Conservation (phyloP, 92 coral and sea anemone species). For the Heliopora coerulea region DNA sequence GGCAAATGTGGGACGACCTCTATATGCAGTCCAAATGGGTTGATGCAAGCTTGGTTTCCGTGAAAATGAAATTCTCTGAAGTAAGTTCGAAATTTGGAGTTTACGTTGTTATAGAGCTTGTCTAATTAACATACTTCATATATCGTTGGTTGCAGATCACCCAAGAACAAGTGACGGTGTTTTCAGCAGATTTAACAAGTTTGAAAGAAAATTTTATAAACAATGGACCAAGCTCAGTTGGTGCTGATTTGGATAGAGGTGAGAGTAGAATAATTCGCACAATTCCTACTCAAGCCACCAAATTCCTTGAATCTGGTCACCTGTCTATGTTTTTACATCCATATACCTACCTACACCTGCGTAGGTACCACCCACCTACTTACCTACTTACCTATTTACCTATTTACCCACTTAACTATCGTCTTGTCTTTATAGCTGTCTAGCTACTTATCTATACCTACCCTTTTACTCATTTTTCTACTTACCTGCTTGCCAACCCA, state of each 20-base stretch:
- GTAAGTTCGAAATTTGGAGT: conserved; percentile 39
- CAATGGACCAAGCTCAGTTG: conserved; percentile 90
- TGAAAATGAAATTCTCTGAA: conserved; percentile 97
- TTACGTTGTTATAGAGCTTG: not conserved
- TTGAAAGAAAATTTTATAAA: conserved; percentile 88
- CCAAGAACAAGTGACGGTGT: conserved; percentile 88
- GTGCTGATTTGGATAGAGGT: conserved; percentile 94
- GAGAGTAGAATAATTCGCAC: not conserved
- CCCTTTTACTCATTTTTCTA: too few species aligned
- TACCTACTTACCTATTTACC: not conserved
- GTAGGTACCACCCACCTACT: not conserved
- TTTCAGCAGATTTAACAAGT: conserved; percentile 78
- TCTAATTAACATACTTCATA: not conserved
- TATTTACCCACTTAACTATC: not conserved
- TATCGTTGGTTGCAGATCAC: conserved; percentile 66
- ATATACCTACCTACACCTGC: too few species aligned
- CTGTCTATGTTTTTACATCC: not conserved
- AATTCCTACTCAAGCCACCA: not conserved
- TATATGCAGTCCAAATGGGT: conserved; percentile 83
- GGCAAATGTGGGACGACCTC: conserved; percentile 92
- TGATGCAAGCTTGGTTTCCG: conserved; percentile 91
- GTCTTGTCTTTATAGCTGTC: not conserved
- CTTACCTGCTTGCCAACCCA: too few species aligned
- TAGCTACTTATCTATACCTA: too few species aligned
- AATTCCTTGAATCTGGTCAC: too few species aligned